Percentiles rank a stretch among this genome's conserved stretches.
Evolutionary conservation across 2,113 vertebrate species (phyloP).

Genomic region (Petromus typicus): DNA sequence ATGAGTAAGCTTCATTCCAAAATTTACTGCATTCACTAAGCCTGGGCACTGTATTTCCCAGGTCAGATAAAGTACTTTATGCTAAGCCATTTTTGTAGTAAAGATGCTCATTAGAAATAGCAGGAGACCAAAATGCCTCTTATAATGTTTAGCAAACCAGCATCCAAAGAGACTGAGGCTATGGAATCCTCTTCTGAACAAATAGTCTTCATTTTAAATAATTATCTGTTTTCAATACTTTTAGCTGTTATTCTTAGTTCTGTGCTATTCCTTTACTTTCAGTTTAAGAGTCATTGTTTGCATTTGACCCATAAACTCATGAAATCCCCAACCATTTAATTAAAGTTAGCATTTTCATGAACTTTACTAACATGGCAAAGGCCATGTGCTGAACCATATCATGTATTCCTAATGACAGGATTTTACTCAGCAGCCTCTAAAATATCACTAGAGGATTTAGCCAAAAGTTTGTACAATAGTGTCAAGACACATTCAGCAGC

Average conservation of each 20-base stretch:
- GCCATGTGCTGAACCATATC: not conserved
- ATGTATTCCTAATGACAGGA: not conserved
- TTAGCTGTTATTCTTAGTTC: not conserved
- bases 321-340: not conserved
- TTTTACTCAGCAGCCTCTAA: not conserved
- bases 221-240: not conserved
- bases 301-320: not conserved
- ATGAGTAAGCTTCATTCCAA: not conserved
- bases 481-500: not conserved
- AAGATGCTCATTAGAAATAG: not conserved
- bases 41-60: not conserved
- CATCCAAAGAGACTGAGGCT: not conserved
- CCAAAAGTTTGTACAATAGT: not conserved
- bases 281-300: not conserved
- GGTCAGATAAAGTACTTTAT: not conserved
- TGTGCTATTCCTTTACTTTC: not conserved
- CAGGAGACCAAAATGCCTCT: not conserved
- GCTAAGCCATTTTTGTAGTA: not conserved
- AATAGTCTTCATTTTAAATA: not conserved
- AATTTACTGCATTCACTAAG: not conserved
- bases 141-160: not conserved
- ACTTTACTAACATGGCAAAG: not conserved
- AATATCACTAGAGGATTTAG: not conserved
- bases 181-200: not conserved
- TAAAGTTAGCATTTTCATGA: not conserved